Evolutionary conservation across 1,140 invertebrate genomes (phyloP), one percentile per base, ranked within the genome.

Genomic region (Oscheius sp.): DNA sequence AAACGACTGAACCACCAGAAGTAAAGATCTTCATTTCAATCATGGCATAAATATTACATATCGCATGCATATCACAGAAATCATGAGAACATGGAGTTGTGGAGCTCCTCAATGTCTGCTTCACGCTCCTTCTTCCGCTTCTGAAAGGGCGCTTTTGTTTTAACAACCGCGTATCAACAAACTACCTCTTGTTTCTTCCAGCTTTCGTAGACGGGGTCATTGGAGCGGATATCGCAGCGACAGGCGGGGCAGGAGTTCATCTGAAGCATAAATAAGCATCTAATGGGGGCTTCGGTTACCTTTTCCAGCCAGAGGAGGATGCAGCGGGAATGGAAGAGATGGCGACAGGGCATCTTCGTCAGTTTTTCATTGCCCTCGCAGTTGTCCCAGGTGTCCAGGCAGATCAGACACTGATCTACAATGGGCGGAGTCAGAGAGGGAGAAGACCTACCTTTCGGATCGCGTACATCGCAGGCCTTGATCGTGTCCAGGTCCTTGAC

Each of bases 81-180:
- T 26, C 28, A 55, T 13, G 49, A 55, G 23, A 55, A 63, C 59
- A 63, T 63, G 13, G 59, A 63, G 34, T 63, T 36, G 59, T 63
- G 59, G 10, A 63, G 29, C 59, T 63, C 59, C 3, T 63, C 59
- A 10, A 63, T 4, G 34, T 63, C 59, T 4, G 29, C 34, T 31
- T 32, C 13, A n/a, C 59, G 28, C 26, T 63, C 59, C 4, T 4
- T 63, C 23, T 36, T 63, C 23, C 59, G 10, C 23, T 63, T 63
- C 59, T 63, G 4, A 58, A 58, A 10, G 10, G 28, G 7, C 7
- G 10, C 28, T 10, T 58, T 23, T n/a, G 20, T 45, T 45, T n/a
- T 13, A 20, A 13, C 13, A 58, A n/a, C 7, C 10, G 10, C 7
- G 28, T 10, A 13, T 13, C 7, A 58, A 58, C 7, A 13, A 13